Evolutionary conservation across 1,140 invertebrate species (phyloP).

Genomic region (Calliphora vicina): DNA sequence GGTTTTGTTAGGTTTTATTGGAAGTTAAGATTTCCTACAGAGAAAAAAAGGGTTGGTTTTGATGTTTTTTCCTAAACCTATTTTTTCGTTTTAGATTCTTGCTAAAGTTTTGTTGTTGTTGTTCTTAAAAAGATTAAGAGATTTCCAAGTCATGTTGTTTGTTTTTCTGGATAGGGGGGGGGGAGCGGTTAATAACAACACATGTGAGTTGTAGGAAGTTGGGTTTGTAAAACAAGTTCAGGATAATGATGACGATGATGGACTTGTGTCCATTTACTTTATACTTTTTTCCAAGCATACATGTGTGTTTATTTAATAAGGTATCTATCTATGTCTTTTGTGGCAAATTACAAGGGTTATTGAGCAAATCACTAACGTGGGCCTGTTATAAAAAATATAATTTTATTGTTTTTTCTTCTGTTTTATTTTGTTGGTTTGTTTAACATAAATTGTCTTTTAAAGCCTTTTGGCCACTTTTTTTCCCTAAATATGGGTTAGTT

Average conservation of each 20-base stretch:
- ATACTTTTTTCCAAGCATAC: not conserved
- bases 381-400: not conserved
- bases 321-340: not conserved
- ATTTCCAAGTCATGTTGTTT: constrained; percentile 33
- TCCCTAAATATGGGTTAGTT: not conserved
- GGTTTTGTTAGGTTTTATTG: not conserved
- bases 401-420: constrained; percentile 9
- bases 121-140: constrained; percentile 26
- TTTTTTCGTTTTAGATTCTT: not conserved
- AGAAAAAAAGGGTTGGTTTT: not conserved
- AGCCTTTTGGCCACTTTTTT: not conserved
- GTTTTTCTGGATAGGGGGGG: not conserved
- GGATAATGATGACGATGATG: constrained; percentile 3
- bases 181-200: not conserved
- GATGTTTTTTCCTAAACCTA: too few species aligned
- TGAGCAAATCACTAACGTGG: constrained; percentile 56
- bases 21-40: not conserved
- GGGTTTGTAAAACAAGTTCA: too few species aligned
- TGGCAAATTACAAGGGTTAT: constrained; percentile 60
- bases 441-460: constrained; percentile 28
- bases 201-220: not conserved
- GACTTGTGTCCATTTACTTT: constrained; percentile 10
- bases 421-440: constrained; percentile 4
- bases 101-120: not conserved
- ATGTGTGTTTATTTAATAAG: constrained; percentile 13